Conservation (phyloP, 2,888 invertebrate species). For the Stomorhina lunata region DNA sequence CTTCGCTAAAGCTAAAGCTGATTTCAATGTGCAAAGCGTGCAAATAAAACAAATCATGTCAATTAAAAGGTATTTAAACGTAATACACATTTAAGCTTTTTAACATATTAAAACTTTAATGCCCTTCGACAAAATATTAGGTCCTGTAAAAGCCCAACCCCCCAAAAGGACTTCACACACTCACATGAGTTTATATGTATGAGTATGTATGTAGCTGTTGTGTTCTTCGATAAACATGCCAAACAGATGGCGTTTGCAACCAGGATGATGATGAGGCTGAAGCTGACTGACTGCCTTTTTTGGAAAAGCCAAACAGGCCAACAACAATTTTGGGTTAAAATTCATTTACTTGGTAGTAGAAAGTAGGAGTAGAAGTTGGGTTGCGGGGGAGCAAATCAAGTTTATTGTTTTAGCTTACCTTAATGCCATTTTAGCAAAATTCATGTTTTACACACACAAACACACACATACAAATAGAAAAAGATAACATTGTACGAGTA, state of each 20-base stretch:
- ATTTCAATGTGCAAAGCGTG: not conserved
- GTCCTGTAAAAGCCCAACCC: not conserved
- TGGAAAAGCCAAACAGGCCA: not conserved
- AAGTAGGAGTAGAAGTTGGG: not conserved
- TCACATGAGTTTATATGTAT: not conserved
- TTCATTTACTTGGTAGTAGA: no score
- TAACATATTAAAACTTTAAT: conserved; percentile 67
- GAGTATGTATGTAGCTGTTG: not conserved
- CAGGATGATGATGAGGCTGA: conserved; percentile 21
- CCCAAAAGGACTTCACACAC: not conserved
- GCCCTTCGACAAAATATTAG: conserved; percentile 60
- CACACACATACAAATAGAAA: conserved; percentile 11
- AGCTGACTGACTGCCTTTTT: conserved; percentile 17
- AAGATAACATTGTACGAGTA: conserved; percentile 58
- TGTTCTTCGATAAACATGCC: conserved; percentile 57
- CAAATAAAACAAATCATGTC: conserved; percentile 71
- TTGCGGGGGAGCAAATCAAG: conserved; percentile 55
- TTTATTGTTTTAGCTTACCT: conserved; percentile 67
- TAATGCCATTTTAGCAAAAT: conserved; percentile 63
- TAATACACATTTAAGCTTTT: conserved; percentile 71
- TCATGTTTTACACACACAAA: conserved; percentile 47
- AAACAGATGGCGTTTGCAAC: conserved; percentile 60
- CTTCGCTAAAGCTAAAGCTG: not conserved
- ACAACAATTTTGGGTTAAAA: conserved; percentile 15
- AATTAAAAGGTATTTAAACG: conserved; percentile 79